Percentiles rank a stretch among this genome's conserved stretches.
These are phyloP conservation scores for Chaetodon trifasciatus DNA, from an alignment of 2,797 vertebrate genomes.

Conservation along the genomic window DNA sequence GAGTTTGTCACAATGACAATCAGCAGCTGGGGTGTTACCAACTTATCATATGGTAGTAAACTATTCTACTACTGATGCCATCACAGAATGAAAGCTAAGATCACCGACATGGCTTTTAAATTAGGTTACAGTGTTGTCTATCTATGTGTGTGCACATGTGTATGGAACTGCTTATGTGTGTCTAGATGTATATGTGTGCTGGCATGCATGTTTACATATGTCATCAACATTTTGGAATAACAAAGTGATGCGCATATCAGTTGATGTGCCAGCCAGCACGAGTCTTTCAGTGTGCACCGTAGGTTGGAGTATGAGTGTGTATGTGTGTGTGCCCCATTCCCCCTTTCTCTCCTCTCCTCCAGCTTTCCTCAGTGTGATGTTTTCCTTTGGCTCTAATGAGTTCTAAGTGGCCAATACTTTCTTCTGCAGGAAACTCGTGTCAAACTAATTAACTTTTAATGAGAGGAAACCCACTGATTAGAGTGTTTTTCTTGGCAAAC, in stretches of 20 bases:
- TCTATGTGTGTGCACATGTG: slow-evolving; percentile 20
- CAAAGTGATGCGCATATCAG: slow-evolving; percentile 57
- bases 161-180: slow-evolving; percentile 30
- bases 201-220: slow-evolving; percentile 67
- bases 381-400: slow-evolving; percentile 88
- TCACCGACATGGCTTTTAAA: slow-evolving; percentile 16
- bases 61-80: not conserved
- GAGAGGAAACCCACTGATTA: slow-evolving; percentile 93
- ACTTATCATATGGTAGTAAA: not conserved
- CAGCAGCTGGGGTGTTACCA: not conserved
- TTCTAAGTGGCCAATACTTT: slow-evolving; percentile 89
- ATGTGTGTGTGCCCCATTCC: slow-evolving; percentile 45
- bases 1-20: not conserved
- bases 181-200: slow-evolving; percentile 53
- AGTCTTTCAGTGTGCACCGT: slow-evolving; percentile 47
- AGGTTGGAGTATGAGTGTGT: slow-evolving; percentile 22
- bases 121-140: slow-evolving; percentile 25
- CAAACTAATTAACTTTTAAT: slow-evolving; percentile 92
- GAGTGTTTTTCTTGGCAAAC: slow-evolving; percentile 92
- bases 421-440: slow-evolving; percentile 90
- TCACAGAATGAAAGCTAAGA: slow-evolving; percentile 15
- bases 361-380: slow-evolving; percentile 83
- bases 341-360: slow-evolving; percentile 70
- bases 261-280: slow-evolving; percentile 48
- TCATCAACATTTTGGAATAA: slow-evolving; percentile 61